Evolutionary conservation across 1,140 invertebrate genomes (phyloP), one percentile per base, ranked within the genome.

Genomic region (Euura saliciscinereae): DNA sequence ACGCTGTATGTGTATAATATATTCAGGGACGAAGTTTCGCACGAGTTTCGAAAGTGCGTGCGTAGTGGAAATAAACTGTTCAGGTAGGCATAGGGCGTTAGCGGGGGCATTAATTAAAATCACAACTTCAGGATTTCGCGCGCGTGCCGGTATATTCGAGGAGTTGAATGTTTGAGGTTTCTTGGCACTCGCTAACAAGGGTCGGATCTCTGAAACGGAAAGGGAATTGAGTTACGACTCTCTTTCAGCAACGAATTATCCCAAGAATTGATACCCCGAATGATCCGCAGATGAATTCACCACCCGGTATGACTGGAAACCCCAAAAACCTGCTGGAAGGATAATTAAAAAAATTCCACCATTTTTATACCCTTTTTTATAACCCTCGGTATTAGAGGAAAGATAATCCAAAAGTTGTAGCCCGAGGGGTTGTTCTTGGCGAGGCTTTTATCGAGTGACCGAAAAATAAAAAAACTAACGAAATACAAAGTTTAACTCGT

Each of bases 401-500:
- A 1, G 59, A 64, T 10, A 10, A 10, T 10, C 8, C 8, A 13
- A 64, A 64, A 10, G 13, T 64, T 10, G 13, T 2, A 64, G 59
- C 13, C 28, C 28, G 28, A 28, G 28, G 28, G 28, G 28, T 28
- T 28, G 28, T 28, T 28, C 28, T 28, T 28, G 28, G 28, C 28
- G 28, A 28, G 28, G 28, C 28, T 28, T 28, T 28, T 28, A 28
- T 28, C 28, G 28, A 28, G 0, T 28, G 28, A 28, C 0, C 10
- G 13, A 59, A 4, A 1, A 67, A 67, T 44, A 8, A 67, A 67
- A 28, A 44, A 67, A 43, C 3, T 28, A 4, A 67, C 3, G 68
- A 46, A 46, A 8, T 7, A 46, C 43, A 69, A 69, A 69, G 45
- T 10, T 69, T 13, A 69, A 69, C 68, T 69, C 68, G 44, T 69